These are phyloP conservation scores for Nesoenas mayeri DNA, from an alignment of 2,113 vertebrate genomes.

Conservation along the genomic window DNA sequence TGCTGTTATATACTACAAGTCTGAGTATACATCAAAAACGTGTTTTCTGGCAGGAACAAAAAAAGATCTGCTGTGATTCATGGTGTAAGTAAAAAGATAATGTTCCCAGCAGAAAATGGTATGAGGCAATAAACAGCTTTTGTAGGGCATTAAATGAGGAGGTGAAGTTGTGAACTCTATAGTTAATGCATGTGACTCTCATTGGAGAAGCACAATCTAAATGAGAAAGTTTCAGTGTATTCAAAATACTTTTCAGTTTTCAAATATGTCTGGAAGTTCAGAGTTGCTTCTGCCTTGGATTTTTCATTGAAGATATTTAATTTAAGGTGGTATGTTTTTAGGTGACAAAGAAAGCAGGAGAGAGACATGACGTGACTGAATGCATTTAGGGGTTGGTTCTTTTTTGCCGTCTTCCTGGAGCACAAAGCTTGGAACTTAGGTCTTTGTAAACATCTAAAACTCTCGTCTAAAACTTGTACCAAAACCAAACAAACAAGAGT, in stretches of 20 bases:
- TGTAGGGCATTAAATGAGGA: background rate
- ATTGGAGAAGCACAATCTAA: background rate
- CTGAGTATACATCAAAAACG: background rate
- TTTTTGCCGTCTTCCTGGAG: background rate
- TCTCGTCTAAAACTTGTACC: background rate
- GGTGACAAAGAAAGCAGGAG: background rate
- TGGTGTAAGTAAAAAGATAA: background rate
- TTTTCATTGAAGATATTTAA: background rate
- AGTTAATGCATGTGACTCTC: background rate
- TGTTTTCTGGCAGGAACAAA: background rate
- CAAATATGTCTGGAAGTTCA: background rate
- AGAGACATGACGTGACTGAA: fast-evolving
- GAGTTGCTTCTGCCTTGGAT: background rate
- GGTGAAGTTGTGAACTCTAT: background rate
- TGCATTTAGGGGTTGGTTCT: background rate
- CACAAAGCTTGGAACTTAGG: background rate
- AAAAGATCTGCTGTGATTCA: background rate
- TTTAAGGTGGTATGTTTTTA: background rate
- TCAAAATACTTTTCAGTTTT: background rate
- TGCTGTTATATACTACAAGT: background rate
- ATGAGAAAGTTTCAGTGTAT: background rate
- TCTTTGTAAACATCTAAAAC: background rate
- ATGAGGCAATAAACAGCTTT: background rate
- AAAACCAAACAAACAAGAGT: too few species aligned
- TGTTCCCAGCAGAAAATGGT: background rate